Evolutionary conservation across 2,888 invertebrate species (phyloP), one percentile per base, ranked within the genome.

Genomic region (Eristalis intricaria): DNA sequence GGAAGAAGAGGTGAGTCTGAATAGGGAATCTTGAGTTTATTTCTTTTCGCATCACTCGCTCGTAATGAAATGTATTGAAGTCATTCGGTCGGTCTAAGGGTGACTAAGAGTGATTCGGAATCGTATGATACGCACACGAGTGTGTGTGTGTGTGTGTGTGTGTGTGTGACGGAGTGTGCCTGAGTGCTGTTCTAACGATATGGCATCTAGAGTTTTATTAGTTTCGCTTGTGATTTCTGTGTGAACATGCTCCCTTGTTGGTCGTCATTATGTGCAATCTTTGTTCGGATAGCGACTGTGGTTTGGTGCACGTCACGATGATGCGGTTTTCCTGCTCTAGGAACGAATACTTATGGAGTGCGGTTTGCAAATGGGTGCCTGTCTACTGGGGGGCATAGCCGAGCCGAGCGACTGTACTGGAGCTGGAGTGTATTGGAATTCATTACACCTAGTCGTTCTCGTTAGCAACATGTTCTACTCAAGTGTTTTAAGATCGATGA

Each of bases 101-200:
- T 60, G 66, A 66, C 11, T 75, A 26, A 63, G 13, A 63, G 35
- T 43, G 58, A 43, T 61, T 65, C 56, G 7, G n/a, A 68, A 84
- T 84, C 79, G 74, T 43, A 69, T 64, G 78, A 79, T 23, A 35
- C 58, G 43, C 10, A 61, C 4, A 61, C 61, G 56, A 75, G 64
- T 79, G 15, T 22, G 26, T 50, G 26, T 22, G 68, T n/a, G n/a
- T n/a, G n/a, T n/a, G n/a, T n/a, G n/a, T n/a, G n/a, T n/a, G n/a
- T n/a, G n/a, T n/a, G 26, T 50, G 26, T 22, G 68, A 2, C 15
- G 35, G 43, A 19, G 19, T 29, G 35, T 60, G 26, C 23, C 71
- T 22, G 19, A 13, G 63, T 65, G 76, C 5, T 19, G 26, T 40
- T 64, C 40, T 40, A 58, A 32, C 68, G 50, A 15, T 50, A 23